Base-by-base conservation (phyloP, 1,140 invertebrate species). In the Papilio polyxenes region DNA sequence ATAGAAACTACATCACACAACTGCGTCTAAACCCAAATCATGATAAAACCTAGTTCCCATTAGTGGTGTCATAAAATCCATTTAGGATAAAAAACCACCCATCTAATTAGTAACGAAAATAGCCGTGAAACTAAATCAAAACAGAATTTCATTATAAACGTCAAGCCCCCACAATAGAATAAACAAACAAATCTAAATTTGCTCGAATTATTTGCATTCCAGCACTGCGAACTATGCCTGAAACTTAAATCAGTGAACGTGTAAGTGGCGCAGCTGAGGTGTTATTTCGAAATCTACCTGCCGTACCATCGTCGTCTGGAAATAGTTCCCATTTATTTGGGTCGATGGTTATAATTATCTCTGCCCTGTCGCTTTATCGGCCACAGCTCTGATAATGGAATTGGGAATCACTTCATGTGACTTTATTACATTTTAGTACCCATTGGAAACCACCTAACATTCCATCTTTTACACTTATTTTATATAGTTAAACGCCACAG, bases 251-350 rank as follows among this genome's bases (percentile, higher is more conserved):
- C 48, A 77, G 75, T 10, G 20, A 77, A 13, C 20, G 49, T 53
- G 37, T 82, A 65, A 82, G 65, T 53, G 51, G 31, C 82, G 65
- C 81, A 84, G 80, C 82, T 81, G 84, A 87, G 85, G 87, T 80
- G 88, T 83, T 92, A 90, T 93, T 92, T 92, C 88, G 88, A 91
- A 90, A 93, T 78, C 85, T 89, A 92, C 90, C 91, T 92, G 91
- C 88, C 87, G 89, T 90, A 88, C 88, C 88, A 91, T 89, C 75
- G 85, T 90, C 87, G 89, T 89, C 89, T 92, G 88, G 86, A 93
- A 92, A 93, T 93, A 92, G 91, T 89, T 88, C 91, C 89, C 90
- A 86, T 91, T 88, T 87, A 93, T 92, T 90, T 91, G 88, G 92
- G 92, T 92, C 91, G 90, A 86, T 89, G 85, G 88, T 88, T 91